Percentiles rank a stretch among this genome's conserved stretches.
phyloP scores from a whole-genome alignment of 2,888 invertebrate genomes.

The Lathronympha strigana region DNA sequence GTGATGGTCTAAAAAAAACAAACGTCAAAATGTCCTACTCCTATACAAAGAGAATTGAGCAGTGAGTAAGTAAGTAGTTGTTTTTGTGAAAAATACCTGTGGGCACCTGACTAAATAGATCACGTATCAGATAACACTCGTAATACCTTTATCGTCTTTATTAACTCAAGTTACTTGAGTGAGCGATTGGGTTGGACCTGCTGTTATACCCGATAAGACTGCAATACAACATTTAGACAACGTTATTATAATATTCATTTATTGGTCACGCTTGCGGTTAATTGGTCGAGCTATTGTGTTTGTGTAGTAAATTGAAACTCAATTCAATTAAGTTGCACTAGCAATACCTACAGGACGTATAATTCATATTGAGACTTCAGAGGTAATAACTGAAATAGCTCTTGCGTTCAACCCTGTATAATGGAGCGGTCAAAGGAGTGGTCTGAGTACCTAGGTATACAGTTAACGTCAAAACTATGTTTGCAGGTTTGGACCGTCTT shows the following conservation, averaged over 20 bases:
- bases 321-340: conserved; percentile 10
- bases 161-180: too few relatives aligned
- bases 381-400: conserved; percentile 5
- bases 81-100: too few relatives aligned
- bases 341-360: not conserved
- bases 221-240: not conserved
- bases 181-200: too few relatives aligned
- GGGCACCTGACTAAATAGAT: too few relatives aligned
- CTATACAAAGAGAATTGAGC: too few relatives aligned
- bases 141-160: too few relatives aligned
- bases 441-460: not conserved
- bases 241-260: not conserved
- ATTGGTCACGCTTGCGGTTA: not conserved
- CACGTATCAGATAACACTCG: too few relatives aligned
- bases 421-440: conserved; percentile 10
- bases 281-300: not conserved
- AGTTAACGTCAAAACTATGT: not conserved
- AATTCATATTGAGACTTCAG: conserved; percentile 14
- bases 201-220: not conserved
- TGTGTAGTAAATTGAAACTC: not conserved
- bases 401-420: not conserved
- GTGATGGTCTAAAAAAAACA: too few relatives aligned
- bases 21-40: too few relatives aligned
- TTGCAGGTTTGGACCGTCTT: not conserved
- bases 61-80: too few relatives aligned